A percentile compares a stretch with the other conserved stretches of the same genome.
Evolutionary conservation across 1,140 invertebrate genomes (phyloP).

Genomic region (Goniozus legneri): DNA sequence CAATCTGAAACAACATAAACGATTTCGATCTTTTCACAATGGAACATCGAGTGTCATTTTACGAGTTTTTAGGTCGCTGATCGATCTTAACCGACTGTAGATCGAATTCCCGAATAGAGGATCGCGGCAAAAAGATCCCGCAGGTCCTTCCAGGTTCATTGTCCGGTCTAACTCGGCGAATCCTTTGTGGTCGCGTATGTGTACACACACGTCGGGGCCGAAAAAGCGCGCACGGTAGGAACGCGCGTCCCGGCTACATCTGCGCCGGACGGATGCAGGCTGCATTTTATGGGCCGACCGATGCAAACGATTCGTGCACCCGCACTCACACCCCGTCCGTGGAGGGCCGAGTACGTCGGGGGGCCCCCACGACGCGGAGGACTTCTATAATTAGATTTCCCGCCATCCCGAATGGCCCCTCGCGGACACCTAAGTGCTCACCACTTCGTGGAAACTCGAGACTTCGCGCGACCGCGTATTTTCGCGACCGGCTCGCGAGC

Average conservation of each 20-base stretch:
- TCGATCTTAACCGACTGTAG: no score
- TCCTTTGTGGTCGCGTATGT: constrained; percentile 22
- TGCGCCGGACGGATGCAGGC: constrained; percentile 51
- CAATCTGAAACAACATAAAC: no score
- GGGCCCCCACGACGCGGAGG: constrained; percentile 26
- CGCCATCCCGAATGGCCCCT: no score
- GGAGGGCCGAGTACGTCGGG: no score
- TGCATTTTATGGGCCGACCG: constrained; percentile 50
- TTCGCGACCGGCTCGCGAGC: no score
- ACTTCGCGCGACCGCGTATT: no score
- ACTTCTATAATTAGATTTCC: constrained; percentile 52
- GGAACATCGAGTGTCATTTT: no score
- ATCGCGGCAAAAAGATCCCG: background rate
- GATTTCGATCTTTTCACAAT: no score
- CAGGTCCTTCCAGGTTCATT: constrained; percentile 23
- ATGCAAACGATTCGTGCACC: constrained; percentile 45
- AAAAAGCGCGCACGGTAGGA: no score
- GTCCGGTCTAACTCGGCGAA: constrained; percentile 19
- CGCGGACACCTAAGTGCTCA: no score
- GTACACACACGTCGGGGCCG: constrained; percentile 15
- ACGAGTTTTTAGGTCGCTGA: no score
- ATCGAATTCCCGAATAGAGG: background rate
- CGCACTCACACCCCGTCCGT: constrained; percentile 33
- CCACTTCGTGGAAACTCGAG: no score
- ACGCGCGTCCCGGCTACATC: constrained; percentile 35